Percentiles rank a stretch among this genome's conserved stretches.
These are phyloP conservation scores for Lethenteron reissneri DNA, from an alignment of 2,113 vertebrate genomes.

Conservation along the genomic window DNA sequence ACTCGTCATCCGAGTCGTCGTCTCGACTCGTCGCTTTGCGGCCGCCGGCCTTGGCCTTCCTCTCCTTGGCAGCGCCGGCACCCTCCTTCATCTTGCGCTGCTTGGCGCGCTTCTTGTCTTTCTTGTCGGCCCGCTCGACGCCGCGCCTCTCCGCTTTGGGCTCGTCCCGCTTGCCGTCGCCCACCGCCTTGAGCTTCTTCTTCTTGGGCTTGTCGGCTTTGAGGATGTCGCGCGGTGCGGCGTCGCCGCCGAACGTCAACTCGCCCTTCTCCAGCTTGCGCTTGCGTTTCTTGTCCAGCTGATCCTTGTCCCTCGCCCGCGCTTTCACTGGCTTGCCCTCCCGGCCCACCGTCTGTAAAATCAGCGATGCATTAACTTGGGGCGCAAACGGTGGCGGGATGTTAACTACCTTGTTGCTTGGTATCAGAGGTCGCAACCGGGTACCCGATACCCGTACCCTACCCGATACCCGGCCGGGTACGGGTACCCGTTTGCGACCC, in stretches of 20 bases:
- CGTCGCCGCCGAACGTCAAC: not conserved
- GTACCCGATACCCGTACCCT: too few relatives aligned
- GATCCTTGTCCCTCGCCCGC: not conserved
- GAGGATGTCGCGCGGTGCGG: not conserved
- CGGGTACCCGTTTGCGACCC: too few relatives aligned
- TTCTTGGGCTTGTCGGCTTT: constrained; percentile 39
- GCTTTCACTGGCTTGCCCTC: constrained; percentile 1
- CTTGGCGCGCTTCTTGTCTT: constrained; percentile 18
- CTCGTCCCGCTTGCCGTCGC: not conserved
- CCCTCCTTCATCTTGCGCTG: not conserved
- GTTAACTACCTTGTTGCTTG: not conserved
- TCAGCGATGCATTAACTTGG: not conserved
- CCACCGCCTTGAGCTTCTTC: constrained; percentile 38
- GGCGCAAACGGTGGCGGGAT: not conserved
- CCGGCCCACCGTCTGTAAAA: constrained; percentile 2
- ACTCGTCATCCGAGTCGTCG: constrained; percentile 73
- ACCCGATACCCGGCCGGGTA: too few relatives aligned
- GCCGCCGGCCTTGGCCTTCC: constrained; percentile 38
- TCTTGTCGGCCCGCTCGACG: constrained; percentile 24
- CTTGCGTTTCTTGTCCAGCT: constrained; percentile 5
- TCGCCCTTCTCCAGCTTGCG: constrained; percentile 6
- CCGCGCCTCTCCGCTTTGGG: not conserved
- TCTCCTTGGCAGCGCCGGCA: constrained; percentile 22
- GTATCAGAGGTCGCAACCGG: too few relatives aligned
- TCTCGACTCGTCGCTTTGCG: constrained; percentile 41